A percentile compares a stretch with the other conserved stretches of the same genome.
phyloP scores from a whole-genome alignment of 64 coral and sea anemone species.

The Dendronephthya gigantea region DNA sequence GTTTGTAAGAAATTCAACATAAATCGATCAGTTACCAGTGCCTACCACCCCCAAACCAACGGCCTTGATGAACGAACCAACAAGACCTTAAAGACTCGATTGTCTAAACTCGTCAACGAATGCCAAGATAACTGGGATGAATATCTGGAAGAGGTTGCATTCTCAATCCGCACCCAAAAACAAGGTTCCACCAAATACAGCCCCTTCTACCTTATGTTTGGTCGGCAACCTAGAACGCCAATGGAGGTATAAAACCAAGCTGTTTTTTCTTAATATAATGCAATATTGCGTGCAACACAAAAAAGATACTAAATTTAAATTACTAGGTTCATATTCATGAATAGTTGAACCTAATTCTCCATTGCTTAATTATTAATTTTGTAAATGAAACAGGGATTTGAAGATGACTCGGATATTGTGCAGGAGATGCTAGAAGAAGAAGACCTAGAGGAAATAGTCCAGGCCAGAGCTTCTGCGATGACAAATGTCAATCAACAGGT shows the following conservation, averaged over 20 bases:
- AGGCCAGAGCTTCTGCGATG: not conserved
- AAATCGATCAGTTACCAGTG: slow-evolving; percentile 12
- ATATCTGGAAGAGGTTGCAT: slow-evolving; percentile 26
- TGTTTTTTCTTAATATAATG: slow-evolving; percentile 3
- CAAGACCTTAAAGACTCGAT: slow-evolving; percentile 28
- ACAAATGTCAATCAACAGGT: not conserved
- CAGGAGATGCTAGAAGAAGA: not conserved
- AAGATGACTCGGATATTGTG: not conserved
- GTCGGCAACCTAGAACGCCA: slow-evolving; percentile 26
- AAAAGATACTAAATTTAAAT: not conserved
- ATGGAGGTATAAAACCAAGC: slow-evolving; percentile 19
- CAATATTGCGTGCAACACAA: not conserved
- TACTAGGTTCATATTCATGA: not conserved
- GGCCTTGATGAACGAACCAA: slow-evolving; percentile 28
- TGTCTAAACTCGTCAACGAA: slow-evolving; percentile 41
- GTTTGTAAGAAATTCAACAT: slow-evolving; percentile 11
- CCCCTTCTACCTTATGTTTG: slow-evolving; percentile 47
- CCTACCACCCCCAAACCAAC: slow-evolving; percentile 36
- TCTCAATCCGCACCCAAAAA: slow-evolving; percentile 34
- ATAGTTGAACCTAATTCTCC: too few species aligned
- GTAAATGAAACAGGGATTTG: not conserved
- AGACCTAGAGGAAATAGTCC: not conserved
- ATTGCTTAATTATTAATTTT: not conserved
- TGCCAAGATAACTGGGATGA: slow-evolving; percentile 47
- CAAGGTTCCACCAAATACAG: slow-evolving; percentile 43